These are phyloP conservation scores for Deilephila elpenor DNA, from an alignment of 2,888 invertebrate species.

Conservation along the genomic window DNA sequence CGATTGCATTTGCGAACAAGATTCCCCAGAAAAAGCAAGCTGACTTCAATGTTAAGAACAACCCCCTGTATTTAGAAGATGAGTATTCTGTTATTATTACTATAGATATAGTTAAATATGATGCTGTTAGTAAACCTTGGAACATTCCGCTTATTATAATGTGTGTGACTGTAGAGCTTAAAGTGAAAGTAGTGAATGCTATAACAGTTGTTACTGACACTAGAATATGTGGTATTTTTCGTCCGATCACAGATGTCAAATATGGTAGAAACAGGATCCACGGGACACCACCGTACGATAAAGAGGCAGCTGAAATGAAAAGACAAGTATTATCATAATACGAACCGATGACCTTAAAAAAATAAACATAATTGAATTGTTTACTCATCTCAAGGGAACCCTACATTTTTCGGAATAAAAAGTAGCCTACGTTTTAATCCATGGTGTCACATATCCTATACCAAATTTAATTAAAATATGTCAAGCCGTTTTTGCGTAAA, in stretches of 20 bases:
- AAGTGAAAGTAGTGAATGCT: constrained; percentile 42
- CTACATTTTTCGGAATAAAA: too few species aligned
- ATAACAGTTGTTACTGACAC: constrained; percentile 36
- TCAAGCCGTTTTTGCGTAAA: too few species aligned
- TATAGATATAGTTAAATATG: constrained; percentile 39
- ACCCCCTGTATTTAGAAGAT: constrained; percentile 50
- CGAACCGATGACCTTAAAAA: too few species aligned
- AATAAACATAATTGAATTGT: too few species aligned
- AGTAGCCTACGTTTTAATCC: too few species aligned
- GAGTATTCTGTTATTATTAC: constrained; percentile 51
- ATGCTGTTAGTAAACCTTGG: constrained; percentile 46
- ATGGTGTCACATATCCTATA: too few species aligned
- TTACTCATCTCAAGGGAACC: too few species aligned
- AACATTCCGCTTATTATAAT: constrained; percentile 46
- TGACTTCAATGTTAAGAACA: constrained; percentile 50
- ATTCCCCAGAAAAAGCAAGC: constrained; percentile 50
- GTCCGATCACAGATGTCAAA: constrained; percentile 41
- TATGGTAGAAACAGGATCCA: constrained; percentile 45
- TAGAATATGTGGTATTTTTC: constrained; percentile 43
- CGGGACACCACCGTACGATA: constrained; percentile 39
- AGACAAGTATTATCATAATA: constrained; percentile 26
- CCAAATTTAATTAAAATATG: too few species aligned
- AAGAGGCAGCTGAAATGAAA: constrained; percentile 40
- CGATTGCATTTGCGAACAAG: constrained; percentile 51
- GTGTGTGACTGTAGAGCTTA: constrained; percentile 42